Conservation (phyloP, 1,140 invertebrate genomes). For the Cephus cinctus region DNA sequence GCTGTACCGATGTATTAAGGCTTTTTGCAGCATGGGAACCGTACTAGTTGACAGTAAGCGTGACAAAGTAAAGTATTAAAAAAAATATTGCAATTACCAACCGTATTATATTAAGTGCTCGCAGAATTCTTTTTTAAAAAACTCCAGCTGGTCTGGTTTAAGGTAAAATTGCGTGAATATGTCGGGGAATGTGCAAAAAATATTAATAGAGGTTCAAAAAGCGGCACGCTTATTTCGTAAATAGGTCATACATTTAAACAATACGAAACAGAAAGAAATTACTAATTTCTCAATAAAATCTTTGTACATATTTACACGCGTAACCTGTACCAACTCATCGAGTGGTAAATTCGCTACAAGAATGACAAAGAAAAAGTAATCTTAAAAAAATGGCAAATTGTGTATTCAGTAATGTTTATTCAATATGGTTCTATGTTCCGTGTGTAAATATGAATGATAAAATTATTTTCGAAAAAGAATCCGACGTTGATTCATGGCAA, state of each 20-base stretch:
- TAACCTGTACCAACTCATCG: conserved; percentile 27
- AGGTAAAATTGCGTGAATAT: conserved; percentile 1
- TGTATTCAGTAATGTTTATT: too few species aligned
- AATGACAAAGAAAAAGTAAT: too few species aligned
- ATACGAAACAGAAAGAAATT: neutral
- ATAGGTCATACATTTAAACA: too few species aligned
- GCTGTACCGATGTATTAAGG: conserved; percentile 22
- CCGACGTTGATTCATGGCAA: too few species aligned
- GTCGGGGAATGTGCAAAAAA: conserved; percentile 3
- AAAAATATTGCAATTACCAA: neutral
- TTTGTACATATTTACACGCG: conserved; percentile 29
- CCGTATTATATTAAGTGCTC: too few species aligned
- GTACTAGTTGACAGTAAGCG: conserved; percentile 4
- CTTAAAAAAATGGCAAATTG: too few species aligned
- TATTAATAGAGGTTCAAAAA: conserved; percentile 2
- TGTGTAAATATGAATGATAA: too few species aligned
- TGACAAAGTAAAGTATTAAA: conserved; percentile 9
- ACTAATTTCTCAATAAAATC: conserved; percentile 9
- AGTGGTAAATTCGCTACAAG: too few species aligned
- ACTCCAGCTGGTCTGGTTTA: neutral
- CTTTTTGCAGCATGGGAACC: conserved; percentile 12
- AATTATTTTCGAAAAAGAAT: too few species aligned
- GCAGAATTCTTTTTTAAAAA: neutral
- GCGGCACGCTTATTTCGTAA: conserved; percentile 5
- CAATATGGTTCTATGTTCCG: too few species aligned